Conservation (phyloP, 2,888 invertebrate species). For the Dynastes hyllus region DNA sequence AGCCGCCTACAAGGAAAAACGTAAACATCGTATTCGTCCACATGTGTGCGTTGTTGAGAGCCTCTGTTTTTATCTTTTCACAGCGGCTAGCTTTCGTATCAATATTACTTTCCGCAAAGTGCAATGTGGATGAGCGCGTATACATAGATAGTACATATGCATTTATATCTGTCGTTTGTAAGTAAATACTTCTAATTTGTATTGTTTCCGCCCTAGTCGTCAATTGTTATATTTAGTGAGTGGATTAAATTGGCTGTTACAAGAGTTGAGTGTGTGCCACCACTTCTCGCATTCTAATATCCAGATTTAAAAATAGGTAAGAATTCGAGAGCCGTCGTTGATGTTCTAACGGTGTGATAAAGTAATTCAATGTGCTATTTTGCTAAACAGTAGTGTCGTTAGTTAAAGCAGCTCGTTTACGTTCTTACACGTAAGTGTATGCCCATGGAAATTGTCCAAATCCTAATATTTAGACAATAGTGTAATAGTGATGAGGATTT, state of each 20-base stretch:
- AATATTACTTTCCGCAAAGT: slow-evolving; percentile 40
- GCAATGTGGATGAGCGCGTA: slow-evolving; percentile 5
- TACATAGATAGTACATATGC: neutral
- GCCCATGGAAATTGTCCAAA: slow-evolving; percentile 10
- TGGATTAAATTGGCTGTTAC: neutral
- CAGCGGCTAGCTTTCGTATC: slow-evolving; percentile 14
- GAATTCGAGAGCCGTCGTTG: slow-evolving; percentile 14
- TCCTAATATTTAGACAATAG: slow-evolving; percentile 5
- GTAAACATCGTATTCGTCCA: slow-evolving; percentile 4
- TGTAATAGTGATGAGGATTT: too few relatives aligned
- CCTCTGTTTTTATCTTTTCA: slow-evolving; percentile 1
- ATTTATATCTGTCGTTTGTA: slow-evolving; percentile 4
- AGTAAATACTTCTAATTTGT: slow-evolving; percentile 36
- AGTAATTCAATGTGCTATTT: slow-evolving; percentile 19
- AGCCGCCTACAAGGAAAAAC: slow-evolving; percentile 19
- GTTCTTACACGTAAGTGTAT: neutral
- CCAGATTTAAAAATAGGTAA: slow-evolving; percentile 27
- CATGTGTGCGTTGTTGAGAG: neutral
- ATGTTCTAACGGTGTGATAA: slow-evolving; percentile 35
- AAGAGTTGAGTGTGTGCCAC: neutral
- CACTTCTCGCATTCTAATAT: neutral
- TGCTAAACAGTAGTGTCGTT: neutral
- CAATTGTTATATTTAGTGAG: slow-evolving; percentile 38
- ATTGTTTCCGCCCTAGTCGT: slow-evolving; percentile 34
- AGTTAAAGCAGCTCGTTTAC: neutral